Evolutionary conservation across 2,113 vertebrate genomes (phyloP).

Genomic region (Bothrops jararaca): DNA sequence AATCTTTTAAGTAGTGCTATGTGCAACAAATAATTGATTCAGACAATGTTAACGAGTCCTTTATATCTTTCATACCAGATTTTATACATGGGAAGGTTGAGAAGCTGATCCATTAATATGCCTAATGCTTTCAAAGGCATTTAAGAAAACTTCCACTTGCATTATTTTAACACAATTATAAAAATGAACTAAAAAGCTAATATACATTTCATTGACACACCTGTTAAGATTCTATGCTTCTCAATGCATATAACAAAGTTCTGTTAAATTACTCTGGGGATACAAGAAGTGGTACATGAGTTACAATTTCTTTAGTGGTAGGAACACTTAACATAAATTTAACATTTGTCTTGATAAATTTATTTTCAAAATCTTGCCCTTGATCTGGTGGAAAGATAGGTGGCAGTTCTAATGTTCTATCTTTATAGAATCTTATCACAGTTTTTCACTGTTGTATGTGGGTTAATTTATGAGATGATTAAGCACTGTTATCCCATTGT

Average conservation of each 20-base stretch:
- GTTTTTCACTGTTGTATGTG: not conserved
- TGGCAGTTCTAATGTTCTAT: not conserved
- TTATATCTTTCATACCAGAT: not conserved
- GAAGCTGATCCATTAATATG: not conserved
- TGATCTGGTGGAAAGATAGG: not conserved
- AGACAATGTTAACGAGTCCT: not conserved
- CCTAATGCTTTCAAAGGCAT: not conserved
- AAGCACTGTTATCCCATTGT: not conserved
- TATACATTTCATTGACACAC: not conserved
- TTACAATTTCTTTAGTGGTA: not conserved
- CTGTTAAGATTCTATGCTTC: not conserved
- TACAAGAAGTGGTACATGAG: not conserved
- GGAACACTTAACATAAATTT: not conserved
- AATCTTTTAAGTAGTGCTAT: not conserved
- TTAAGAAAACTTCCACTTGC: not conserved
- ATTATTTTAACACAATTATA: not conserved
- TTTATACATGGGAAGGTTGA: not conserved
- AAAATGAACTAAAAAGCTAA: not conserved
- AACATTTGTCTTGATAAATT: not conserved
- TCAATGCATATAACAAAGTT: not conserved
- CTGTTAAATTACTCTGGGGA: not conserved
- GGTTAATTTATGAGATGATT: not conserved
- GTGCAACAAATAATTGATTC: not conserved
- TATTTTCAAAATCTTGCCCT: not conserved
- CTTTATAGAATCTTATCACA: not conserved